Percentiles rank a stretch among this genome's conserved stretches.
Conservation (phyloP, 1,140 invertebrate species). For the Delia radicum region DNA sequence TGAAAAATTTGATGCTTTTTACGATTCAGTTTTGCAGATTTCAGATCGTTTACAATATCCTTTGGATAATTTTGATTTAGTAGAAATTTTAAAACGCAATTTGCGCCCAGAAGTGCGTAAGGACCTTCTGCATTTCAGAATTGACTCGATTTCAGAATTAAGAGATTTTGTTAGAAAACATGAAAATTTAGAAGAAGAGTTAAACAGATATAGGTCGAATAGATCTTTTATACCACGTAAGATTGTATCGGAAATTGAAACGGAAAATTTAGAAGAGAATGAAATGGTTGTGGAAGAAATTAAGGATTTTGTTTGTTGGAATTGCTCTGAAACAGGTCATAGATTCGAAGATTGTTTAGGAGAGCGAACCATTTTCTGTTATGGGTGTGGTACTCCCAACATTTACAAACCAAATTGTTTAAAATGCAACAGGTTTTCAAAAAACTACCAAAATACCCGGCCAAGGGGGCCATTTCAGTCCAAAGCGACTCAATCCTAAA, state of each 20-base stretch:
- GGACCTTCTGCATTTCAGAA: neutral
- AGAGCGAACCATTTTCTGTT: neutral
- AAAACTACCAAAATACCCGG: neutral
- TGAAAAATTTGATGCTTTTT: neutral
- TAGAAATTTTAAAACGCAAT: neutral
- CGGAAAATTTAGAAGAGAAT: neutral
- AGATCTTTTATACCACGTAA: neutral
- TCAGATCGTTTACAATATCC: neutral
- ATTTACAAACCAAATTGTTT: slow-evolving; percentile 8
- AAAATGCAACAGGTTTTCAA: neutral
- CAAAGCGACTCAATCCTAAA: neutral
- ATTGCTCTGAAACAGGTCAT: neutral
- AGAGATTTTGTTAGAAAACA: neutral
- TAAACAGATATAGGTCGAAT: neutral
- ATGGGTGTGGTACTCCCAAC: neutral
- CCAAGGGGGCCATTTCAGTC: neutral
- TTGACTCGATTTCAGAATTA: neutral
- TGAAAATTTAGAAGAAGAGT: neutral
- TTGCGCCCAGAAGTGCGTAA: neutral
- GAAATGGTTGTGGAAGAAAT: neutral
- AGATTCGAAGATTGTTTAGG: neutral
- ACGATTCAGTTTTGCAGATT: neutral
- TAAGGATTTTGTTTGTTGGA: neutral
- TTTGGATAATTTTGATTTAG: neutral
- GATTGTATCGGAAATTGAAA: neutral